These are phyloP conservation scores for Cryptosula pallasiana DNA, from an alignment of 2,888 invertebrate genomes.

Conservation along the genomic window DNA sequence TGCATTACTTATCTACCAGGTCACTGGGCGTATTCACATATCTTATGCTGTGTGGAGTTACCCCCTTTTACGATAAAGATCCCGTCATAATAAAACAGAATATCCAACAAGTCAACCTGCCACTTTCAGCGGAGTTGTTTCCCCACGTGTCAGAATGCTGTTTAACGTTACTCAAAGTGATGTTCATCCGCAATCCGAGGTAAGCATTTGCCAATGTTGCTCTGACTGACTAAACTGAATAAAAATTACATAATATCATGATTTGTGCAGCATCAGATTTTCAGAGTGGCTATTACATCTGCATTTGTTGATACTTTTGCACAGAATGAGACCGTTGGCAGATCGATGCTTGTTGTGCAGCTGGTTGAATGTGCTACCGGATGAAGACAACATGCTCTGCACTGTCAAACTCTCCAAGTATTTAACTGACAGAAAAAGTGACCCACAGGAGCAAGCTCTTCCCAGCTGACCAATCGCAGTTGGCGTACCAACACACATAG, in stretches of 20 bases:
- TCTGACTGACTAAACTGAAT: too few species aligned
- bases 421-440: neutral
- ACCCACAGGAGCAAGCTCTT: neutral
- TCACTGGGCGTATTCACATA: conserved; percentile 74
- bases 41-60: conserved; percentile 70
- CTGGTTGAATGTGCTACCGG: conserved; percentile 1
- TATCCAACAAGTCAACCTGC: neutral
- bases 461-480: neutral
- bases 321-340: neutral
- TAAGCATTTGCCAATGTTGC: too few species aligned
- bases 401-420: neutral
- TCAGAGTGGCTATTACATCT: too few species aligned
- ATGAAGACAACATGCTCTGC: neutral
- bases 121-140: neutral
- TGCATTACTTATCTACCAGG: too few species aligned
- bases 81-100: neutral
- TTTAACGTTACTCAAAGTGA: conserved; percentile 5
- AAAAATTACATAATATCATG: too few species aligned
- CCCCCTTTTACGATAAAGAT: conserved; percentile 72
- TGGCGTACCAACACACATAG: too few species aligned
- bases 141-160: conserved; percentile 1
- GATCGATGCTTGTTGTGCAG: neutral
- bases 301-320: neutral
- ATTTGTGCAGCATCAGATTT: too few species aligned
- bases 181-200: conserved; percentile 5